Evolutionary conservation across 92 coral and sea anemone species (phyloP).

Genomic region (Parazoanthus darwini): DNA sequence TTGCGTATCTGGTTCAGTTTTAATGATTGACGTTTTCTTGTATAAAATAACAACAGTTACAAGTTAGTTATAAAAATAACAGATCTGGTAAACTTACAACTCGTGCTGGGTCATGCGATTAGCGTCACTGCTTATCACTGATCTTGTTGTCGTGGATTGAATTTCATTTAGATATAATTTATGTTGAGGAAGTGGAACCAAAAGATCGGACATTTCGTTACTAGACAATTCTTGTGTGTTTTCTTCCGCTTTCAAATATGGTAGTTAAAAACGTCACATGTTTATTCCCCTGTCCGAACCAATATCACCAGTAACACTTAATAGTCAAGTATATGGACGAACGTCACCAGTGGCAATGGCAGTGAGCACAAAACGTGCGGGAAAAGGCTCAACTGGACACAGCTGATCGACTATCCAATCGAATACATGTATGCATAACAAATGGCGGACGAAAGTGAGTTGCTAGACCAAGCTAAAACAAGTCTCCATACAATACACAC

Average conservation of each 20-base stretch:
- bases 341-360: no score
- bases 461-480: no score
- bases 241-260: background rate
- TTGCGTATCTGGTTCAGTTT: background rate
- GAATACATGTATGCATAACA: no score
- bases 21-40: slow-evolving; percentile 16
- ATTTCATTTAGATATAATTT: background rate
- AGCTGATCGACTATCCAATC: no score
- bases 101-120: background rate
- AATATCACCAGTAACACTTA: no score
- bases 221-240: background rate
- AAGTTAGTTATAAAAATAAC: background rate
- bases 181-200: background rate
- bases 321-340: no score
- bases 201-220: background rate
- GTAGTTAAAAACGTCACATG: background rate
- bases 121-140: background rate
- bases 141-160: background rate
- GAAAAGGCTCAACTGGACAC: no score
- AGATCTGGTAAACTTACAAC: background rate
- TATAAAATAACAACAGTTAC: background rate
- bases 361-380: no score
- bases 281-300: background rate
- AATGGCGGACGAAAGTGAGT: no score
- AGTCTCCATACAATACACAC: no score